Evolutionary conservation across 2,797 vertebrate species (phyloP).

Genomic region (Myiothlypis chrysogaster): DNA sequence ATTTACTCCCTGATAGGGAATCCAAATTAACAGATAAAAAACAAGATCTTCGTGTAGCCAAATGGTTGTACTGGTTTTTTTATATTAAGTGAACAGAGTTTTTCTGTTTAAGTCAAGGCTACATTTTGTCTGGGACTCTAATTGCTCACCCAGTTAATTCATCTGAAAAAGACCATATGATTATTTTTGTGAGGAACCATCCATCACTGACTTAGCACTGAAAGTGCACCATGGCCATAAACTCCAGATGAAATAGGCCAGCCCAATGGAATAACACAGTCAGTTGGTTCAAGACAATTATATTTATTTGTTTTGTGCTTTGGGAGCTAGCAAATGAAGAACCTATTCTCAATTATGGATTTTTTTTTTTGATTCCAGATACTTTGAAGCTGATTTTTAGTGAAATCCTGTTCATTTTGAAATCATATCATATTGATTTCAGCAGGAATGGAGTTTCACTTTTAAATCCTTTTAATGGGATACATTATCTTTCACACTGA

Average conservation of each 20-base stretch:
- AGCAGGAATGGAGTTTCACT: not conserved
- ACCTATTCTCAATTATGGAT: fast-evolving
- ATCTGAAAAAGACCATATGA: not conserved
- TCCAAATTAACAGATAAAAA: not conserved
- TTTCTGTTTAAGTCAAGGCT: not conserved
- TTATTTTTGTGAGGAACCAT: not conserved
- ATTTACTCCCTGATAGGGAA: not conserved
- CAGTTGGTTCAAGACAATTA: not conserved
- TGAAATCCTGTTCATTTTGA: not conserved
- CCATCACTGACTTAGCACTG: not conserved
- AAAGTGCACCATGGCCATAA: not conserved
- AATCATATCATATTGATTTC: not conserved
- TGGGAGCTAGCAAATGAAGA: not conserved
- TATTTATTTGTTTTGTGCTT: not conserved
- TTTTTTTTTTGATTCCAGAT: not conserved
- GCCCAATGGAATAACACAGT: not conserved
- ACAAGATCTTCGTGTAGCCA: not conserved
- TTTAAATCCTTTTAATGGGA: not conserved
- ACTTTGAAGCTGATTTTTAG: fast-evolving
- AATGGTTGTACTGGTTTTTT: not conserved
- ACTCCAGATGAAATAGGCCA: not conserved
- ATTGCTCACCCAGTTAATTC: not conserved
- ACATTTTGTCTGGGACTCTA: not conserved
- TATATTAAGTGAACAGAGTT: not conserved
- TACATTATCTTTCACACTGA: not conserved